phyloP scores from a whole-genome alignment of 2,797 vertebrate genomes.

The Discoglossus pictus region DNA sequence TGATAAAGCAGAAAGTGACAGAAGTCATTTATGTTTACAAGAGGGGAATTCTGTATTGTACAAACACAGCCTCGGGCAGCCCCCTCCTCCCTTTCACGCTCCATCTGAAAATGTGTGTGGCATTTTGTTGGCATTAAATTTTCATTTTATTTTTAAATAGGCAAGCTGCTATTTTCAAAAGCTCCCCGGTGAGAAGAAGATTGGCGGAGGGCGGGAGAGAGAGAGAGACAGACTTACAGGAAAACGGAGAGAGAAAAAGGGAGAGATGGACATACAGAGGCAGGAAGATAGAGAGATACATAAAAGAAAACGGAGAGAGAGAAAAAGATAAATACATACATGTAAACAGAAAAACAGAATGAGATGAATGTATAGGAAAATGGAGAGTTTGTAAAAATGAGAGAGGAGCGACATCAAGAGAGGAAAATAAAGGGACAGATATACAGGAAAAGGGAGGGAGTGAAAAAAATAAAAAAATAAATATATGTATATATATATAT shows the following conservation, averaged over 20 bases:
- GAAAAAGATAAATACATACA: constrained; percentile 8
- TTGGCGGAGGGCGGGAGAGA: constrained; percentile 45
- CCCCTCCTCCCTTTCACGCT: constrained; percentile 40
- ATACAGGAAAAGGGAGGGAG: too few species aligned
- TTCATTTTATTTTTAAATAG: constrained; percentile 66
- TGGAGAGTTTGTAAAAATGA: too few species aligned
- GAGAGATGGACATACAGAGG: neutral
- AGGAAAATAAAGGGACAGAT: too few species aligned
- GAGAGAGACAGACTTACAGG: neutral
- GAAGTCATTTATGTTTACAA: constrained; percentile 50
- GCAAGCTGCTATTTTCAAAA: constrained; percentile 47
- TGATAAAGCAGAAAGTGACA: constrained; percentile 43
- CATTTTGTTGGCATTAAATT: constrained; percentile 62
- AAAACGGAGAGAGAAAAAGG: neutral
- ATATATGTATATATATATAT: too few species aligned
- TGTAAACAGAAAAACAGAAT: too few species aligned
- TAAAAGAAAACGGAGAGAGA: neutral
- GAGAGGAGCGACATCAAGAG: too few species aligned
- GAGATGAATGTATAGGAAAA: too few species aligned
- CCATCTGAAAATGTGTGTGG: constrained; percentile 47
- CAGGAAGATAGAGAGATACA: neutral
- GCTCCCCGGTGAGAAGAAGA: constrained; percentile 56
- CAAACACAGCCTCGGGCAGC: constrained; percentile 20
- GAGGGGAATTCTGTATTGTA: constrained; percentile 30
- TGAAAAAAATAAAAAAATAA: too few species aligned